These are phyloP conservation scores for Nasua narica DNA, from an alignment of 2,797 vertebrate genomes.

Conservation along the genomic window DNA sequence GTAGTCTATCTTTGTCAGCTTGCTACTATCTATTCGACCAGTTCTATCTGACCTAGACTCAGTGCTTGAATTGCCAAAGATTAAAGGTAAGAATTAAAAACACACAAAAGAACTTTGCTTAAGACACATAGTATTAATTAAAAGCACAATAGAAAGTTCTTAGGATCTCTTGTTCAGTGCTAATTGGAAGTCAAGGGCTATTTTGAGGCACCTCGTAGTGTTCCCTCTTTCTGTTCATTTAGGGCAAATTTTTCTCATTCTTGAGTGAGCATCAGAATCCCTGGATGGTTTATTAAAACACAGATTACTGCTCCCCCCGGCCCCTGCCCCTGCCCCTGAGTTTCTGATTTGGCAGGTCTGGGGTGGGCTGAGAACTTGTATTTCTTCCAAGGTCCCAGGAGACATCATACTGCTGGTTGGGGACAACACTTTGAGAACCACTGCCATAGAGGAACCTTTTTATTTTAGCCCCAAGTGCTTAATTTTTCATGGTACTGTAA, in stretches of 20 bases:
- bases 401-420: too few relatives aligned
- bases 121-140: not conserved
- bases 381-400: not conserved
- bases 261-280: not conserved
- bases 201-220: not conserved
- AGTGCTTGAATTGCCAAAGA: not conserved
- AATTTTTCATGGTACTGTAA: constrained; percentile 1
- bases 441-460: not conserved
- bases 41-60: not conserved
- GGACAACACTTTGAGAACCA: not conserved
- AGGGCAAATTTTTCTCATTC: not conserved
- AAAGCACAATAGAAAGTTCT: not conserved
- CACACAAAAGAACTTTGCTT: not conserved
- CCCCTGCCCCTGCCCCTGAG: not conserved
- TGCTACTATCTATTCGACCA: not conserved
- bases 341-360: not conserved
- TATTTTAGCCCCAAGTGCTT: not conserved
- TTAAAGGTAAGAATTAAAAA: constrained; percentile 34
- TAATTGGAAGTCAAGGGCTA: not conserved
- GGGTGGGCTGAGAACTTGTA: not conserved
- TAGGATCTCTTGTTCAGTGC: not conserved
- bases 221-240: not conserved
- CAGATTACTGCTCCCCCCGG: not conserved
- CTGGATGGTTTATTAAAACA: not conserved
- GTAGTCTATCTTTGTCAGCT: not conserved